Evolutionary conservation across 1,140 invertebrate species (phyloP), one percentile per base, ranked within the genome.

Genomic region (Armadillidium nasatum): DNA sequence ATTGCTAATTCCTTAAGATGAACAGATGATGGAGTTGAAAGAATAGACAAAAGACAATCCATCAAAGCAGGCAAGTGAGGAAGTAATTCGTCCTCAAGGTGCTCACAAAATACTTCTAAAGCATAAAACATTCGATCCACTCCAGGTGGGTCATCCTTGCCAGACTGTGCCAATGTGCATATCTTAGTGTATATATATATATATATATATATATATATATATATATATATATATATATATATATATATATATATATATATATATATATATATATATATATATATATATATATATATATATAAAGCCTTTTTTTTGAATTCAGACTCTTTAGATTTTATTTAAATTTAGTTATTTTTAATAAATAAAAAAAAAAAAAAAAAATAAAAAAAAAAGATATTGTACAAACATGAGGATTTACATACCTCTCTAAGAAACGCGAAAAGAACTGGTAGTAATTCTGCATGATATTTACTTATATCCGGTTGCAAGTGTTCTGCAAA

Each of bases 401-500:
- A 33, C 33, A 33, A 33, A 33, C 6, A 6, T 33, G 6, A 1
- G 1, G 33, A 33, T 33, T 33, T 33, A 75, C 87, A 88, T 43
- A 91, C 83, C 81, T 90, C 87, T 19, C 87, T 84, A 0, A 94
- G 84, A 80, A 90, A 91, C 71, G 91, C 87, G 81, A 93, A 91
- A 0, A 94, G 84, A 43, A 93, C 86, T 0, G 93, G 93, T 45
- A 94, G 82, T 19, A 94, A 82, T 78, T 93, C 88, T 0, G 87
- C 84, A 0, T 91, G 88, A 83, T 88, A 93, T 72, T 90, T 88
- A 73, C 89, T 91, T 43, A 94, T 92, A 76, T 89, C 87, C 33
- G 88, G 88, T 87, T 94, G 92, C 22, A 94, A 84, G 86, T 91
- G 88, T 84, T 94, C 92, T 0, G 92, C 90, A 83, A 93, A 94